Conservation (phyloP, 1,140 invertebrate genomes). For the Drosophila arawakana region DNA sequence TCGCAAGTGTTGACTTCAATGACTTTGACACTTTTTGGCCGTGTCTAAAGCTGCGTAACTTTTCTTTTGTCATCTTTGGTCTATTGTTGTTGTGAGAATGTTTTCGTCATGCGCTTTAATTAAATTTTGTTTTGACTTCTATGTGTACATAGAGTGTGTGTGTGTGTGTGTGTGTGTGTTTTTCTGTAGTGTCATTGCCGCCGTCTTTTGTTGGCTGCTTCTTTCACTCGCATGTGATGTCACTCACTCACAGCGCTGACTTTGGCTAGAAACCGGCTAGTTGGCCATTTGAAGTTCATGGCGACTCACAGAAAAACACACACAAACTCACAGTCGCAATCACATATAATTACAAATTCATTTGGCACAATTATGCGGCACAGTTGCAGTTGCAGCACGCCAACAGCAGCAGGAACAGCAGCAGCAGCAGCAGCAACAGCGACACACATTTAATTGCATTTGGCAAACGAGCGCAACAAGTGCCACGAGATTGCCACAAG, state of each 20-base stretch:
- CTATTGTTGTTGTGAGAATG: constrained; percentile 32
- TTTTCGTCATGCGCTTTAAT: constrained; percentile 79
- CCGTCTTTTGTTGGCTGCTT: constrained; percentile 14
- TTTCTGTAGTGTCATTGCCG: constrained; percentile 70
- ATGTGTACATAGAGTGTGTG: background rate
- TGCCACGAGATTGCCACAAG: constrained; percentile 49
- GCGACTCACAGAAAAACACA: constrained; percentile 39
- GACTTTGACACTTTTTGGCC: constrained; percentile 73
- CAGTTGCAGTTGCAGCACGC: constrained; percentile 58
- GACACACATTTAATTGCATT: constrained; percentile 81
- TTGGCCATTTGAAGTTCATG: constrained; percentile 62
- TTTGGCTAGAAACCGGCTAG: constrained; percentile 36
- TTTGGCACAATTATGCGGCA: constrained; percentile 82
- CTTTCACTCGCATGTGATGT: constrained; percentile 45
- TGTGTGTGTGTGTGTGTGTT: background rate
- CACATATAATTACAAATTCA: constrained; percentile 81
- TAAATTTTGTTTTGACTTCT: constrained; percentile 64
- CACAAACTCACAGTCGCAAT: constrained; percentile 53
- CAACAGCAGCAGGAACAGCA: constrained; percentile 12
- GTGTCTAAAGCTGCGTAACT: constrained; percentile 63
- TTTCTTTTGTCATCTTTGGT: constrained; percentile 47
- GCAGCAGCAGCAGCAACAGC: constrained; percentile 23
- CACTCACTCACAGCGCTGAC: constrained; percentile 26
- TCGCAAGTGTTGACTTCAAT: constrained; percentile 38
- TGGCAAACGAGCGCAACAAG: constrained; percentile 74